A percentile compares a stretch with the other conserved stretches of the same genome.
These are phyloP conservation scores for Artemia sinica DNA, from an alignment of 2,888 invertebrate species.

Conservation along the genomic window DNA sequence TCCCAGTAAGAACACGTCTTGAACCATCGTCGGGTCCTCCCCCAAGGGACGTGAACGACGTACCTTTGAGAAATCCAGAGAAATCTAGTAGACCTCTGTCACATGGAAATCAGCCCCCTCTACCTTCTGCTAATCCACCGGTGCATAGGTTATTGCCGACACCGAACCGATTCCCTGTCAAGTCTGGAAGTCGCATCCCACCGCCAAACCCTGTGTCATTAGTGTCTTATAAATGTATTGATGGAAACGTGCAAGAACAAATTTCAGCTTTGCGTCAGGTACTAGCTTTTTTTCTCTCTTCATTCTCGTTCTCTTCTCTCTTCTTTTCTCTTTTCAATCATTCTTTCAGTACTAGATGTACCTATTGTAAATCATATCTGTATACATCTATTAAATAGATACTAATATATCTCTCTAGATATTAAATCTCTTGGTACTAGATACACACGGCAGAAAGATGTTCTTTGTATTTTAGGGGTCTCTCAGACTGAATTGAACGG, in stretches of 20 bases:
- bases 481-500: too few species aligned
- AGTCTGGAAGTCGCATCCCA: constrained; percentile 6
- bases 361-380: too few species aligned
- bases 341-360: too few species aligned
- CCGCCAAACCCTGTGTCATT: constrained; percentile 8
- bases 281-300: too few species aligned
- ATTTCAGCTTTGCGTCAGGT: constrained; percentile 1
- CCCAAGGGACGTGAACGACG: not conserved
- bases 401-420: too few species aligned
- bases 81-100: not conserved
- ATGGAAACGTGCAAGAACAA: constrained; percentile 7
- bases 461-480: too few species aligned
- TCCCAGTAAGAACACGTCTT: not conserved
- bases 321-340: too few species aligned
- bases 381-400: too few species aligned
- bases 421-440: too few species aligned
- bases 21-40: not conserved
- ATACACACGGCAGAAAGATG: too few species aligned
- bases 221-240: not conserved
- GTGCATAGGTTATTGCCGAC: constrained; percentile 8
- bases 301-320: too few species aligned
- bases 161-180: not conserved
- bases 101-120: not conserved
- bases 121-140: not conserved
- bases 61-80: not conserved